phyloP scores from a whole-genome alignment of 2,113 vertebrate genomes.

The Martes martes region DNA sequence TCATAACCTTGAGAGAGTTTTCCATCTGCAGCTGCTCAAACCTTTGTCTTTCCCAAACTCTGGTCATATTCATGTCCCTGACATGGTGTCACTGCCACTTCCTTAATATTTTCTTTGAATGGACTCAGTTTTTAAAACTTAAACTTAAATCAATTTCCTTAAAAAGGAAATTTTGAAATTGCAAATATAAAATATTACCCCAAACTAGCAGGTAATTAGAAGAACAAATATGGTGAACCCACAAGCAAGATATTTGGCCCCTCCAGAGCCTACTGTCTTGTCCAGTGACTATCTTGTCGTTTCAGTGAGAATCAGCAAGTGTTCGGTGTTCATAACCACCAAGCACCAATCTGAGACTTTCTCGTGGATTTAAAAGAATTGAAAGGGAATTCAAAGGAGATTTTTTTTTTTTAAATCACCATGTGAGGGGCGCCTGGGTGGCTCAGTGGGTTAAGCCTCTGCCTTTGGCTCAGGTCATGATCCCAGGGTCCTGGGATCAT shows the following conservation, averaged over 20 bases:
- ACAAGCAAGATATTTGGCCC: background rate
- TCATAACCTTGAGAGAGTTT: background rate
- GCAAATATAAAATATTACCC: background rate
- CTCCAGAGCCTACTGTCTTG: background rate
- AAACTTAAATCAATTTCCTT: background rate
- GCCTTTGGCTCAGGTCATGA: too few species aligned
- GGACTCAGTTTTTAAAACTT: background rate
- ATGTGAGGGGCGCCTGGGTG: background rate
- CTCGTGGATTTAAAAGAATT: background rate
- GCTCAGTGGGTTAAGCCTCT: too few species aligned
- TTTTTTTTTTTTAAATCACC: background rate
- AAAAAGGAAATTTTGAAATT: background rate
- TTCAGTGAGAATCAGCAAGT: background rate
- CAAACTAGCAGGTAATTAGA: background rate
- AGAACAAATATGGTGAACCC: background rate
- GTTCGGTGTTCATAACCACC: background rate
- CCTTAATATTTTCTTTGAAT: background rate
- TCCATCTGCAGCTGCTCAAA: background rate
- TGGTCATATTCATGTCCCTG: background rate
- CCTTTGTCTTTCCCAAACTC: background rate
- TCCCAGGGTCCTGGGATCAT: too few species aligned
- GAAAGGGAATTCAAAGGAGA: background rate
- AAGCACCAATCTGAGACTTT: background rate
- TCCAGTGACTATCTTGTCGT: background rate
- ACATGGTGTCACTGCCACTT: rapidly evolving